Conservation (phyloP, 2,888 invertebrate species). For the Choristoneura rosaceana region DNA sequence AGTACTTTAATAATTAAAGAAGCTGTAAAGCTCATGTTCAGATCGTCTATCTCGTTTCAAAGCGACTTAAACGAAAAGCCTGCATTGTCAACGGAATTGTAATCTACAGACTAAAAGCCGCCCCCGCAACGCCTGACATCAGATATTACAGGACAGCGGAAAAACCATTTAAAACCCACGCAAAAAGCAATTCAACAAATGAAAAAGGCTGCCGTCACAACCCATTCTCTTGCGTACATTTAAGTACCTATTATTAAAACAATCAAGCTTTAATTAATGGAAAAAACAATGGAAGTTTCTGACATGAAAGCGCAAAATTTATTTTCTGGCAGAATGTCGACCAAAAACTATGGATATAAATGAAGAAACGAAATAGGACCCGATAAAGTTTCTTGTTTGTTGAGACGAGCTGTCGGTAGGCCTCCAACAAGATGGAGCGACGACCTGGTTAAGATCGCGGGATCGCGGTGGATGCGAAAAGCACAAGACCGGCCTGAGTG, state of each 20-base stretch:
- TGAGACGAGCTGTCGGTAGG: no score
- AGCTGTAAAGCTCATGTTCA: neutral
- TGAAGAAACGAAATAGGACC: no score
- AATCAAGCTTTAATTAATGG: neutral
- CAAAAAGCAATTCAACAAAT: neutral
- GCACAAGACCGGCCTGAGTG: no score
- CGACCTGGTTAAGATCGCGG: no score
- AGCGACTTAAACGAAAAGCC: neutral
- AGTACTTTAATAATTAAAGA: no score
- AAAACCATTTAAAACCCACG: neutral
- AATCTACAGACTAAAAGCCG: neutral
- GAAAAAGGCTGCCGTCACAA: neutral
- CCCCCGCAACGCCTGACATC: neutral
- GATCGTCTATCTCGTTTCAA: neutral
- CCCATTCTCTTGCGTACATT: neutral
- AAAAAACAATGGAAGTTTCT: neutral
- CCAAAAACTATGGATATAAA: no score
- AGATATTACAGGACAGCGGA: neutral
- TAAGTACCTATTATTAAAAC: neutral
- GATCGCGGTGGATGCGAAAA: no score
- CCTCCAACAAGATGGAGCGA: no score
- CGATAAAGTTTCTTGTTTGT: no score
- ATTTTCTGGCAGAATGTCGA: no score
- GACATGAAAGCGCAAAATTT: no score
- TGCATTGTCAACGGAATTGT: neutral